phyloP scores from a whole-genome alignment of 2,888 invertebrate genomes.

The Oscheius sp. region DNA sequence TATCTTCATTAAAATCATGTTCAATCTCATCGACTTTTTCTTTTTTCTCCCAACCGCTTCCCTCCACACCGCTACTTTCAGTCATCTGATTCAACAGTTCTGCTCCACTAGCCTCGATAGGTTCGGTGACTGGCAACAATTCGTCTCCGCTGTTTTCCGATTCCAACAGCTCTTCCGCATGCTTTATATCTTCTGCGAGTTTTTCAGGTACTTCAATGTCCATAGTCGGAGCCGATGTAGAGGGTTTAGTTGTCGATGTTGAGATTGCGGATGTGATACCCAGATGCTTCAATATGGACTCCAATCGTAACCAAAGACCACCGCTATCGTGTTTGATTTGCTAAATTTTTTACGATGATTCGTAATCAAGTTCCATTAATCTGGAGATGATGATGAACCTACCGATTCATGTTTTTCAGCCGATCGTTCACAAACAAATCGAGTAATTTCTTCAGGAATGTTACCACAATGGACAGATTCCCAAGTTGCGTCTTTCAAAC shows the following conservation, averaged over 20 bases:
- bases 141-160: slow-evolving; percentile 1
- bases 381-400: no score
- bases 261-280: slow-evolving; percentile 3
- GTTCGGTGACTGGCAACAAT: neutral
- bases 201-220: slow-evolving; percentile 15
- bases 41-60: neutral
- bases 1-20: slow-evolving; percentile 3
- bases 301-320: slow-evolving; percentile 18
- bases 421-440: slow-evolving; percentile 25
- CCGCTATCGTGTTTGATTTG: slow-evolving; percentile 25
- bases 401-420: slow-evolving; percentile 9
- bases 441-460: neutral
- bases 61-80: slow-evolving; percentile 20
- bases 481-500: neutral
- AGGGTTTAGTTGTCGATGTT: neutral
- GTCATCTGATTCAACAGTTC: neutral
- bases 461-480: slow-evolving; percentile 1
- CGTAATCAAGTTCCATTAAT: neutral
- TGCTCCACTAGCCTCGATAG: neutral
- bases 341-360: neutral
- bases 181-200: slow-evolving; percentile 16
- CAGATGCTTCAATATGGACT: slow-evolving; percentile 19
- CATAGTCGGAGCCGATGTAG: neutral
- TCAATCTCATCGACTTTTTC: neutral
- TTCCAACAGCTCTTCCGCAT: slow-evolving; percentile 12